phyloP scores from a whole-genome alignment of 2,888 invertebrate genomes.

The Apamea epomidion region DNA sequence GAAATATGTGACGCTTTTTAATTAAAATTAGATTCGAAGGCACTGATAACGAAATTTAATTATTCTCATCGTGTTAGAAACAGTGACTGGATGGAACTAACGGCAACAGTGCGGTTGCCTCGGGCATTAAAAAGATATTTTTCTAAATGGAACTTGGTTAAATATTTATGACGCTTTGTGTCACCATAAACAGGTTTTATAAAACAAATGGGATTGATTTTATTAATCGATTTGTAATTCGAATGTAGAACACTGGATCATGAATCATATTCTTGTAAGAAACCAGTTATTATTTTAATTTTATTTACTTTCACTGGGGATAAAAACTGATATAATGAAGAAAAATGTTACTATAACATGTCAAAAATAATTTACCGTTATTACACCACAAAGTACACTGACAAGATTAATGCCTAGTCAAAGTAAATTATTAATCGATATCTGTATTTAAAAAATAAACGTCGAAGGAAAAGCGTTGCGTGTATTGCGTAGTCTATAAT shows the following conservation, averaged over 20 bases:
- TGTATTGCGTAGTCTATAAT: not conserved
- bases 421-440: not conserved
- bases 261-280: conserved; percentile 42
- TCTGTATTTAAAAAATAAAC: not conserved
- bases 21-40: conserved; percentile 89
- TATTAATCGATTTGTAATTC: conserved; percentile 49
- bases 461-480: not conserved
- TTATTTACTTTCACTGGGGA: conserved; percentile 32
- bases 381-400: not conserved
- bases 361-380: not conserved
- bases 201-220: conserved; percentile 54
- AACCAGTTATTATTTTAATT: conserved; percentile 18
- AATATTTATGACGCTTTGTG: conserved; percentile 63
- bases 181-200: conserved; percentile 57
- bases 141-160: conserved; percentile 64
- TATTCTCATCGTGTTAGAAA: conserved; percentile 82
- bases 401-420: not conserved
- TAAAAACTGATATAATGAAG: conserved; percentile 18
- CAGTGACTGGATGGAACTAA: conserved; percentile 74
- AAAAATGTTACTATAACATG: not conserved
- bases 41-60: conserved; percentile 88
- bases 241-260: conserved; percentile 51
- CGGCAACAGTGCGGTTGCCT: conserved; percentile 71
- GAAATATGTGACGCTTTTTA: conserved; percentile 90
- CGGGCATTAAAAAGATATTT: conserved; percentile 58